phyloP scores from a whole-genome alignment of 2,797 vertebrate genomes.

The Labroides dimidiatus region DNA sequence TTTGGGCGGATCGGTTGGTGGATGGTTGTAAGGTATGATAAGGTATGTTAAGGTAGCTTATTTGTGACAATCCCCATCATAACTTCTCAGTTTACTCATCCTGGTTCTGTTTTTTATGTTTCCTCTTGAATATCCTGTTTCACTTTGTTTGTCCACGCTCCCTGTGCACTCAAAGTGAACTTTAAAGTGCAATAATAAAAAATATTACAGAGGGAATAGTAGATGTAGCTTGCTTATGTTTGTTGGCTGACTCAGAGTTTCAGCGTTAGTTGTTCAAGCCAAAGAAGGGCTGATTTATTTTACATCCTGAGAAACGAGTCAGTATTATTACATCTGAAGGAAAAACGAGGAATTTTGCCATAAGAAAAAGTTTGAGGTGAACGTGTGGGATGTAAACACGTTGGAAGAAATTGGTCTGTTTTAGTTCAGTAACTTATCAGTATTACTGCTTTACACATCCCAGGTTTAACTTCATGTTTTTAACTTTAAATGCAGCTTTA shows the following conservation, averaged over 20 bases:
- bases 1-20: too few relatives aligned
- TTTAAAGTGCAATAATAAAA: background rate
- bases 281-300: background rate
- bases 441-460: background rate
- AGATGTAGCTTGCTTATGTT: too few relatives aligned
- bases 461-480: background rate
- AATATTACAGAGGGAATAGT: background rate
- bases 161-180: background rate
- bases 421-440: background rate
- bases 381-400: too few relatives aligned
- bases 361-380: too few relatives aligned
- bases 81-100: background rate
- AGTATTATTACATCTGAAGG: background rate
- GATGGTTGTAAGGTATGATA: too few relatives aligned
- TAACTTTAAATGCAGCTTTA: background rate
- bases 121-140: background rate
- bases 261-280: too few relatives aligned
- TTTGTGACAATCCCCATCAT: too few relatives aligned
- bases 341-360: too few relatives aligned
- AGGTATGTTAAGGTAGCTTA: too few relatives aligned
- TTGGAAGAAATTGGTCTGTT: background rate
- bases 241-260: too few relatives aligned
- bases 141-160: background rate
- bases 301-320: background rate
- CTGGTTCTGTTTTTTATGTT: background rate